phyloP scores from a whole-genome alignment of 2,113 vertebrate species.

The Orthochromis malagaraziensis region DNA sequence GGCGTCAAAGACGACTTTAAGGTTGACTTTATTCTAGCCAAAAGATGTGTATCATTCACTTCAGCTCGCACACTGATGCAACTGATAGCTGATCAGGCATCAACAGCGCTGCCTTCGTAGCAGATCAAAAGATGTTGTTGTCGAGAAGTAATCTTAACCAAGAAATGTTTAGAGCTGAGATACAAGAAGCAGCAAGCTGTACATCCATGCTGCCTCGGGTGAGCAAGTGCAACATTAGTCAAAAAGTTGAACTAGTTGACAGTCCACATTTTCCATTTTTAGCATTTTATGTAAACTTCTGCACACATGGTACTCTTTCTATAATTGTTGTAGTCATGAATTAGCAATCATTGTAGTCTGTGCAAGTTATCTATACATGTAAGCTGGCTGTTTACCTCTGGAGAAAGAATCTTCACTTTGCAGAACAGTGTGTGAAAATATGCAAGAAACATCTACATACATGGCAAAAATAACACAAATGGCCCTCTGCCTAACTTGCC shows the following conservation, averaged over 20 bases:
- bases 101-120: fast-evolving
- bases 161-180: not conserved
- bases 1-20: not conserved
- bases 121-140: not conserved
- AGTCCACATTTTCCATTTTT: not conserved
- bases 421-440: not conserved
- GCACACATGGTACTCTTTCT: not conserved
- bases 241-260: not conserved
- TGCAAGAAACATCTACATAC: not conserved
- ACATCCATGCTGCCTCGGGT: not conserved
- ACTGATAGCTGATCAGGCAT: not conserved
- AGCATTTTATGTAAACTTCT: not conserved
- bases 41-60: not conserved
- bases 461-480: not conserved
- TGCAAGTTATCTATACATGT: not conserved
- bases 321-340: not conserved
- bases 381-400: not conserved
- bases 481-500: not conserved
- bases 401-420: not conserved
- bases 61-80: not conserved
- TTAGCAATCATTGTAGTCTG: not conserved
- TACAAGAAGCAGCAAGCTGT: not conserved
- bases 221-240: not conserved
- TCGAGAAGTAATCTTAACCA: not conserved
- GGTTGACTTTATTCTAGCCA: not conserved